phyloP scores from a whole-genome alignment of 1,140 invertebrate species.

The Cotesia glomerata region DNA sequence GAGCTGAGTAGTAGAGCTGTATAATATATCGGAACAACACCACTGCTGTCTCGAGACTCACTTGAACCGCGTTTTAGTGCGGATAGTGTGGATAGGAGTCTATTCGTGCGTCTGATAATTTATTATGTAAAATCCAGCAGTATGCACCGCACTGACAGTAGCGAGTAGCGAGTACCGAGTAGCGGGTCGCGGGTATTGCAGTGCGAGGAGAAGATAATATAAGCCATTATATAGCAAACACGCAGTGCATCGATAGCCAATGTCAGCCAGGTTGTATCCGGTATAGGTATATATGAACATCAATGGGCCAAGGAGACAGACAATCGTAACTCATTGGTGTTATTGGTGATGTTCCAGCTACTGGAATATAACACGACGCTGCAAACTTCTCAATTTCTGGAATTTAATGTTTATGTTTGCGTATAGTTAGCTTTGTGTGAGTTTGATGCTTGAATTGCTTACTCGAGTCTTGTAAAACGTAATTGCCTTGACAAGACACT shows the following conservation, averaged over 20 bases:
- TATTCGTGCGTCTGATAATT: constrained; percentile 30
- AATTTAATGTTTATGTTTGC: too few species aligned
- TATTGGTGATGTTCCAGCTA: neutral
- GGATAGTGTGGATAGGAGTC: neutral
- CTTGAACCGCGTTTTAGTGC: neutral
- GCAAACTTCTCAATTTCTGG: too few species aligned
- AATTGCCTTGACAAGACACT: too few species aligned
- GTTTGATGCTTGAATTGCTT: too few species aligned
- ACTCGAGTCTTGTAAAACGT: too few species aligned
- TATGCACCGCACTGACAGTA: too few species aligned
- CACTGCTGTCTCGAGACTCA: neutral
- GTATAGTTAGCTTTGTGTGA: too few species aligned
- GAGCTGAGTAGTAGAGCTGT: neutral
- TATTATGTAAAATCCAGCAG: constrained; percentile 31
- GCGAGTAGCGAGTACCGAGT: too few species aligned
- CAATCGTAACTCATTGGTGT: constrained; percentile 17
- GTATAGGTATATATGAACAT: constrained; percentile 23
- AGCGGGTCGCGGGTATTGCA: too few species aligned
- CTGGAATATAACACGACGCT: neutral
- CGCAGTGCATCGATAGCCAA: constrained; percentile 19
- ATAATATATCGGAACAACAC: neutral
- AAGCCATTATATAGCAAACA: neutral
- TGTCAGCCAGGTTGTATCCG: constrained; percentile 27
- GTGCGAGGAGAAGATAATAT: constrained; percentile 21
- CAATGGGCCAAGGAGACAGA: constrained; percentile 23